Evolutionary conservation across 2,113 vertebrate genomes (phyloP).

Genomic region (Motacilla alba): DNA sequence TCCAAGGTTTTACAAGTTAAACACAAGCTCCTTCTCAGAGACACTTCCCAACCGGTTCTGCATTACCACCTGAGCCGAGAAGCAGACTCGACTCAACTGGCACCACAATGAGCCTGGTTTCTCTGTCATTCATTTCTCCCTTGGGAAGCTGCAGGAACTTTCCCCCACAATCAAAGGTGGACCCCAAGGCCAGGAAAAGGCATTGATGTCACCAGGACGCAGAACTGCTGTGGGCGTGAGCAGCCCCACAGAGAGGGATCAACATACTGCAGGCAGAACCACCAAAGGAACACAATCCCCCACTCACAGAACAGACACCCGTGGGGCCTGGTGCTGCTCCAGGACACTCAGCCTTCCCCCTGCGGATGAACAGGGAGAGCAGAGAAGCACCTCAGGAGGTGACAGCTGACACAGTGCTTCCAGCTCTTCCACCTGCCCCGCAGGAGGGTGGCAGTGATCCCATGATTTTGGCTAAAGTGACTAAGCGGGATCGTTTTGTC

Average conservation of each 20-base stretch:
- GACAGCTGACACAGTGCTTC: not conserved
- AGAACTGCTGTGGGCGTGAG: fast-evolving
- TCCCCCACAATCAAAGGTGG: not conserved
- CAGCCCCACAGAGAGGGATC: not conserved
- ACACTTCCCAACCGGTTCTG: not conserved
- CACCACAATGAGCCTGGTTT: not conserved
- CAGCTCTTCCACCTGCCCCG: not conserved
- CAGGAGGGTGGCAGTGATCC: not conserved
- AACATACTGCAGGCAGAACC: fast-evolving
- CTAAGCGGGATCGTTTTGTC: not conserved
- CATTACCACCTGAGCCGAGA: not conserved
- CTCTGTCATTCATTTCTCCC: not conserved
- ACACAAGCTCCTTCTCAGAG: not conserved
- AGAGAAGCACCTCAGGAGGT: not conserved
- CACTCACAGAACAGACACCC: too few species aligned
- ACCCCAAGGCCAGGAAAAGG: not conserved
- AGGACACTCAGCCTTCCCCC: not conserved
- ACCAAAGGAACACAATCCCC: not conserved
- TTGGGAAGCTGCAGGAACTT: not conserved
- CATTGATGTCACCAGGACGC: not conserved
- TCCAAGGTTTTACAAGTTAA: not conserved
- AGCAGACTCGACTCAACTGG: not conserved
- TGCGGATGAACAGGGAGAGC: fast-evolving
- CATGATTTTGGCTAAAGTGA: not conserved
- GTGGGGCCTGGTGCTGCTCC: fast-evolving